Base-by-base conservation (phyloP, 2,797 vertebrate genomes). In the Etheostoma perlongum region DNA sequence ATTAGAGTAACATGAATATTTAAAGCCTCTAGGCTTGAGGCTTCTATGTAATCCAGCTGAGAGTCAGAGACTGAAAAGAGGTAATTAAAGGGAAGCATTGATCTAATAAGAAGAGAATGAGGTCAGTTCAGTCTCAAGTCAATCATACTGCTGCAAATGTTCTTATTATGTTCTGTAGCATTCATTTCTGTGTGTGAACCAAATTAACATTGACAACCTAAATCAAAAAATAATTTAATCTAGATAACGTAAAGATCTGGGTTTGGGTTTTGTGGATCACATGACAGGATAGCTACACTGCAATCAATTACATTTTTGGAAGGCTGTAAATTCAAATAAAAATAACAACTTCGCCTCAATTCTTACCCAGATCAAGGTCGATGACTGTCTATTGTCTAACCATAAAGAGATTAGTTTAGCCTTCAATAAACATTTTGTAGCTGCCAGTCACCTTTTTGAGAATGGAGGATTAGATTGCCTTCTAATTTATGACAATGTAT, bases 21-120 rank as follows among this genome's bases (percentile, higher is more conserved):
- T 67, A 74, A 78, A 80, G 47, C 59, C 62, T 80, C 15, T 1
- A 40, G 67, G 67, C 69, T 54, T 57, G 0, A 46, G 44, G 49
- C 82, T 18, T 76, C 33, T 71, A 19, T 2, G 75, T 79, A 74
- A 81, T 85, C 74, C 83, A 69, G 59, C 76, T 72, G 79, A 81
- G 62, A 81, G 62, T 61, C 21, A 69, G 79, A 64, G 83, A 77
- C 79, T 78, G 71, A 86, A 83, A 78, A 67, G 72, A 69, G 72
- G 59, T 74, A 83, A 91, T 88, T 86, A 85, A 89, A 77, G 75
- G 47, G 27, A 66, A 40, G 57, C 76, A 70, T 66, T 78, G 81
- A 88, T 85, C 77, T 75, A 69, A 84, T 86, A 71, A 86, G 71
- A n/a, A 19, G 46, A 74, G 59, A 84, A 89, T 74, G 82, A 75